Conservation (phyloP, 2,797 vertebrate genomes). For the Mionectes olivaceus region DNA sequence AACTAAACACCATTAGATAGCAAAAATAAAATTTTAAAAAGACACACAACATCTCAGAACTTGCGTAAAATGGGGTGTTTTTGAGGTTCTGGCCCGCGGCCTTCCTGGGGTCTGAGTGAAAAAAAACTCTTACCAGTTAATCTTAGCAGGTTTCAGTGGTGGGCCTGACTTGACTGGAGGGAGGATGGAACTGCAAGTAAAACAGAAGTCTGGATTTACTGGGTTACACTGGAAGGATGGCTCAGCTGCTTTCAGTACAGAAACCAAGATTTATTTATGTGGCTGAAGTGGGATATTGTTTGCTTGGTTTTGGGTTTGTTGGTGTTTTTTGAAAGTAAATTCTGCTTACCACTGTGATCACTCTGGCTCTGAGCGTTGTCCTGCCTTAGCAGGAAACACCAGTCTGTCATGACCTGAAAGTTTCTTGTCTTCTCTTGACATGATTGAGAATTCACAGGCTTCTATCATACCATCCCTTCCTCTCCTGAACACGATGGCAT, state of each 20-base stretch:
- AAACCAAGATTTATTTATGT: background rate
- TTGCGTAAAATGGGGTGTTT: background rate
- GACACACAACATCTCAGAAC: background rate
- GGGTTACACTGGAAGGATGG: background rate
- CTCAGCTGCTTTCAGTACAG: background rate
- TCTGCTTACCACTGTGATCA: background rate
- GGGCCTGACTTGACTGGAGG: background rate
- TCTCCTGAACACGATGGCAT: background rate
- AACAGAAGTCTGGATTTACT: background rate
- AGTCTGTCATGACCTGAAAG: background rate
- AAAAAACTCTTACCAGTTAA: background rate
- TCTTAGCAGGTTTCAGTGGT: background rate
- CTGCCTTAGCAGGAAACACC: background rate
- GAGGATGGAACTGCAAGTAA: background rate
- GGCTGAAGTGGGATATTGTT: background rate
- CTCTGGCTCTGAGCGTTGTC: background rate
- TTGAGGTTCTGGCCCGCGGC: background rate
- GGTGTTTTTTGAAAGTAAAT: background rate
- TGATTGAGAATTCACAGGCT: background rate
- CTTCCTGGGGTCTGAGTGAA: background rate
- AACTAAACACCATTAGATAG: constrained; percentile 32
- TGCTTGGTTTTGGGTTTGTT: fast-evolving
- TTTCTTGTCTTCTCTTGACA: background rate
- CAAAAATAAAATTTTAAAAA: constrained; percentile 37
- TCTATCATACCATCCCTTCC: background rate